phyloP scores from a whole-genome alignment of 2,113 vertebrate genomes.

The Talpa occidentalis region DNA sequence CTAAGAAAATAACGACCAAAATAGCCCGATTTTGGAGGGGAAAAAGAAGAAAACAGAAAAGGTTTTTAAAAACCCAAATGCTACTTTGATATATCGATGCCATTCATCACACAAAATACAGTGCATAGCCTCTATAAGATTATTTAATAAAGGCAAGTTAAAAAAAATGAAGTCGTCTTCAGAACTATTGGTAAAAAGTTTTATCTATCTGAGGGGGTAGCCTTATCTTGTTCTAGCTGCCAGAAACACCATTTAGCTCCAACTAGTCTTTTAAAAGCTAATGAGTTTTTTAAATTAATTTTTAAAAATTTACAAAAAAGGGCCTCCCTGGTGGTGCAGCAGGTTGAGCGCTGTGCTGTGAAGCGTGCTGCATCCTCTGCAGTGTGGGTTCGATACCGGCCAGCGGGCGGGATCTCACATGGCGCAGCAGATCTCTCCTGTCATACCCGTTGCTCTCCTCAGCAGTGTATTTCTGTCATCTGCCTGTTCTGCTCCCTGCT shows the following conservation, averaged over 20 bases:
- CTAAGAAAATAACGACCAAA: neutral
- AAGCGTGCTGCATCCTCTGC: too few relatives aligned
- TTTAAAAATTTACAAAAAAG: too few relatives aligned
- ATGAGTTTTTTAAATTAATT: too few relatives aligned
- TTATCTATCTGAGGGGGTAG: neutral
- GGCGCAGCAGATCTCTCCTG: too few relatives aligned
- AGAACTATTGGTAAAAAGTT: neutral
- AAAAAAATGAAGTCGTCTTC: neutral
- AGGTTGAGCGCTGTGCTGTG: too few relatives aligned
- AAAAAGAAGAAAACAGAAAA: accelerated
- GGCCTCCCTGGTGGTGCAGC: too few relatives aligned
- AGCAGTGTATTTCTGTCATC: too few relatives aligned
- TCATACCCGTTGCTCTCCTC: too few relatives aligned
- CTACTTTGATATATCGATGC: neutral
- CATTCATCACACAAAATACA: neutral
- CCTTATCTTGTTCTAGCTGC: neutral
- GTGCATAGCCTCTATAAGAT: neutral
- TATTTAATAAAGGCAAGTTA: too few relatives aligned
- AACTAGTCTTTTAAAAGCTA: neutral
- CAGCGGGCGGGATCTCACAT: too few relatives aligned
- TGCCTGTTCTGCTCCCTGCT: too few relatives aligned
- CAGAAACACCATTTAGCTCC: neutral
- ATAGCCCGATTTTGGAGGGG: neutral
- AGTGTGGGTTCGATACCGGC: too few relatives aligned
- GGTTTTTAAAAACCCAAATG: neutral